Conservation (phyloP, 92 coral and sea anemone genomes). For the Porites lobata region DNA sequence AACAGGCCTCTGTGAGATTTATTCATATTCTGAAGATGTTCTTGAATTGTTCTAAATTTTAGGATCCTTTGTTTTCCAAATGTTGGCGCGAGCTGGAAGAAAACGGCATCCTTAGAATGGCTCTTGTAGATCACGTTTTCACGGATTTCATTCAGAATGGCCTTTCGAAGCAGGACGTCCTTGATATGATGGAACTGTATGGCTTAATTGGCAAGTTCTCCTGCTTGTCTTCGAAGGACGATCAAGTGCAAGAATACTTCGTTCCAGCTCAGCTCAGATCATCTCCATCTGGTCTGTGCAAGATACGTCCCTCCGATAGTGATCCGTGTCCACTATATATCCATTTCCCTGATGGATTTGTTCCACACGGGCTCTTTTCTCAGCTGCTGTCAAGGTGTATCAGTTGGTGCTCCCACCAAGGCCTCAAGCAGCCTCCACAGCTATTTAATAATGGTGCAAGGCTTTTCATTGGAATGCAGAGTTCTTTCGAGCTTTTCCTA, state of each 20-base stretch:
- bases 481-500: slow-evolving; percentile 56
- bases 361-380: slow-evolving; percentile 82
- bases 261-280: slow-evolving; percentile 84
- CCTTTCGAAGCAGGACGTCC: slow-evolving; percentile 59
- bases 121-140: slow-evolving; percentile 72
- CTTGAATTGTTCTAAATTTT: neutral
- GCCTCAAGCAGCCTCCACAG: slow-evolving; percentile 69
- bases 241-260: slow-evolving; percentile 46
- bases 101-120: slow-evolving; percentile 69
- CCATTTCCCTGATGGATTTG: slow-evolving; percentile 82
- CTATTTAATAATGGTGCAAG: slow-evolving; percentile 76
- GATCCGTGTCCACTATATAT: slow-evolving; percentile 84
- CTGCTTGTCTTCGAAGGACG: neutral
- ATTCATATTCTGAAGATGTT: too few relatives aligned
- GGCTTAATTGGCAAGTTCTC: slow-evolving; percentile 71
- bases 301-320: slow-evolving; percentile 51
- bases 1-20: too few relatives aligned
- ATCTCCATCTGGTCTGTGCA: slow-evolving; percentile 72
- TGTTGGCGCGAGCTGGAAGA: slow-evolving; percentile 82
- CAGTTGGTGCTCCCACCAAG: slow-evolving; percentile 65
- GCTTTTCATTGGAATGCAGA: slow-evolving; percentile 64
- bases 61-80: slow-evolving; percentile 69
- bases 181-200: slow-evolving; percentile 77
- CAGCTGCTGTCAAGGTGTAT: slow-evolving; percentile 69
- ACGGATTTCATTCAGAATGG: slow-evolving; percentile 59